These are phyloP conservation scores for Ia io DNA, from an alignment of 2,113 vertebrate genomes.

Conservation along the genomic window DNA sequence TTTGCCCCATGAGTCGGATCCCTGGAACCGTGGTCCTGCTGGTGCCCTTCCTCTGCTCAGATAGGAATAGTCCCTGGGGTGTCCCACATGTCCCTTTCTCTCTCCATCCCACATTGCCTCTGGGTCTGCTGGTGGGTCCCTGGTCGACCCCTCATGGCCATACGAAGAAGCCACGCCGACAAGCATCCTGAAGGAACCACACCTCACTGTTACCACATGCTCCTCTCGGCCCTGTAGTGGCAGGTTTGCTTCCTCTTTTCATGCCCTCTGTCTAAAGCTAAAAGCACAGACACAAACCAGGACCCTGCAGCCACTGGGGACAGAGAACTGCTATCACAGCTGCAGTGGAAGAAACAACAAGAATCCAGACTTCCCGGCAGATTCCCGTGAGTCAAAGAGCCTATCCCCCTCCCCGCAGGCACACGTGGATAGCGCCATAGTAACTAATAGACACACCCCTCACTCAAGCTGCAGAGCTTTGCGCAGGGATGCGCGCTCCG, in stretches of 20 bases:
- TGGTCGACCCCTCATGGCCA: not conserved
- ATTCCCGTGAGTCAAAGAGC: no score
- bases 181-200: not conserved
- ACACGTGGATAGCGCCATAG: no score
- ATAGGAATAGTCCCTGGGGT: not conserved
- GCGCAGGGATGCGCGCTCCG: no score
- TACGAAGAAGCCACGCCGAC: rapidly evolving
- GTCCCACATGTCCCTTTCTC: not conserved
- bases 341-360: no score
- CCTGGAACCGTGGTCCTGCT: not conserved
- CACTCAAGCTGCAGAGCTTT: no score
- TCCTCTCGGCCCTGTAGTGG: not conserved
- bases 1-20: not conserved
- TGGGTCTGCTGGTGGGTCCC: not conserved
- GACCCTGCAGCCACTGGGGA: no score
- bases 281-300: no score
- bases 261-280: not conserved
- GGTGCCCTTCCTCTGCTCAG: not conserved
- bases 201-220: not conserved
- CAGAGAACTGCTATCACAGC: no score
- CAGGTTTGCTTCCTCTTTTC: not conserved
- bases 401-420: no score
- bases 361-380: no score
- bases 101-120: not conserved
- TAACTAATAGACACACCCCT: no score